These are phyloP conservation scores for Drosophila sulfurigaster DNA, from an alignment of 1,140 invertebrate genomes.

Conservation along the genomic window DNA sequence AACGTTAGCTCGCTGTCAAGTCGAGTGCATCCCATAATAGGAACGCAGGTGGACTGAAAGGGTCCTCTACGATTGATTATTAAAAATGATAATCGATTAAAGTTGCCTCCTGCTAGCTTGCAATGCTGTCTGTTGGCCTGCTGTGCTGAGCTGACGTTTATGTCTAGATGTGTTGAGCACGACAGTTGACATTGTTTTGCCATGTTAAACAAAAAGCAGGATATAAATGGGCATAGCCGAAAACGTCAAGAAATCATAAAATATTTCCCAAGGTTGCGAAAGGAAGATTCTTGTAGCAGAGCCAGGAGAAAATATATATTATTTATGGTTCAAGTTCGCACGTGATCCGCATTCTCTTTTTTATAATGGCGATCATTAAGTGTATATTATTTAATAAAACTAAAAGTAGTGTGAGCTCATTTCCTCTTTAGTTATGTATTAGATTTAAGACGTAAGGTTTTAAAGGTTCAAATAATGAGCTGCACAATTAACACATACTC, in stretches of 20 bases:
- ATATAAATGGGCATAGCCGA: conserved; percentile 62
- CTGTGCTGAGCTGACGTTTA: conserved; percentile 76
- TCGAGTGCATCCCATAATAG: conserved; percentile 52
- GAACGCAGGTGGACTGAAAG: conserved; percentile 32
- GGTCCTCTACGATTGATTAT: conserved; percentile 77
- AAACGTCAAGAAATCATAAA: conserved; percentile 61
- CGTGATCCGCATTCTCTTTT: conserved; percentile 59
- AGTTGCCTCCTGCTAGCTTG: conserved; percentile 42
- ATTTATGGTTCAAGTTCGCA: conserved; percentile 68
- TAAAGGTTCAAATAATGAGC: too few species aligned
- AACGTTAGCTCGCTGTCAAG: conserved; percentile 57
- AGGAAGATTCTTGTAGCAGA: conserved; percentile 39
- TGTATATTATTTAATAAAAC: not conserved
- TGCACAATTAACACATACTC: too few species aligned
- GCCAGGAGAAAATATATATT: conserved; percentile 60
- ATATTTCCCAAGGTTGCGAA: conserved; percentile 68
- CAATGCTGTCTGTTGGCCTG: conserved; percentile 35
- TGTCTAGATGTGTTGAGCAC: conserved; percentile 84
- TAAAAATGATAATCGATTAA: conserved; percentile 85
- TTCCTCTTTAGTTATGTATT: not conserved
- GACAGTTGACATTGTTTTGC: conserved; percentile 84
- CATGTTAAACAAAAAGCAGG: conserved; percentile 58
- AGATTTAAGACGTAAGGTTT: too few species aligned
- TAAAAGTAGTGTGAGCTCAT: not conserved
- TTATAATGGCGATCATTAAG: conserved; percentile 64